A percentile compares a stretch with the other conserved stretches of the same genome.
phyloP scores from a whole-genome alignment of 2,113 vertebrate species.

The Leptosomus discolor region DNA sequence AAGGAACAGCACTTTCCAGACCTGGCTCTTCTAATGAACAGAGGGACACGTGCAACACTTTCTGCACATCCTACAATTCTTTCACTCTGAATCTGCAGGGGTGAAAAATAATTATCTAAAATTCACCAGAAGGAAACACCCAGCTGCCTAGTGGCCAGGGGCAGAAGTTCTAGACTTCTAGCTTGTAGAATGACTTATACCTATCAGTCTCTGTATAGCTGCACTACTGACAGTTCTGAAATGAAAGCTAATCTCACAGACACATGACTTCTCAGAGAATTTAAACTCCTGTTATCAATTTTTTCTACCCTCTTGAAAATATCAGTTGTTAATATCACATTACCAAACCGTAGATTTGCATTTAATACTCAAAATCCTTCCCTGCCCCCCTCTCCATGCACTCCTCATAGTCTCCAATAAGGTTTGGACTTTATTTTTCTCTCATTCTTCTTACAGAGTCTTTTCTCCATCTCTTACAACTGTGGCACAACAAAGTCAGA shows the following conservation, averaged over 20 bases:
- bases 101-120: neutral
- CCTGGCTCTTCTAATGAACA: neutral
- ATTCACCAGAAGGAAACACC: neutral
- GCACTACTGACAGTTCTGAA: neutral
- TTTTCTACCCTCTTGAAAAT: neutral
- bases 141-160: neutral
- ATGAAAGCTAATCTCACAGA: neutral
- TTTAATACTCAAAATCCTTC: neutral
- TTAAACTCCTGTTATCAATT: neutral
- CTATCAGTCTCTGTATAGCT: neutral
- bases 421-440: neutral
- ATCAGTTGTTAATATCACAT: neutral
- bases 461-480: neutral
- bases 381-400: neutral
- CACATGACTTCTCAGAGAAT: neutral
- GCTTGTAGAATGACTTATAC: neutral
- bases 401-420: neutral
- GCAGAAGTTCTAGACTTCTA: neutral
- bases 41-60: fast-evolving
- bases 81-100: neutral
- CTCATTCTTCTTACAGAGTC: neutral
- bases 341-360: neutral
- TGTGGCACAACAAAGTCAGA: neutral
- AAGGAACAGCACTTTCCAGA: neutral
- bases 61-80: neutral